phyloP scores from a whole-genome alignment of 2,797 vertebrate species.

The Cryptoblepharus egeriae region DNA sequence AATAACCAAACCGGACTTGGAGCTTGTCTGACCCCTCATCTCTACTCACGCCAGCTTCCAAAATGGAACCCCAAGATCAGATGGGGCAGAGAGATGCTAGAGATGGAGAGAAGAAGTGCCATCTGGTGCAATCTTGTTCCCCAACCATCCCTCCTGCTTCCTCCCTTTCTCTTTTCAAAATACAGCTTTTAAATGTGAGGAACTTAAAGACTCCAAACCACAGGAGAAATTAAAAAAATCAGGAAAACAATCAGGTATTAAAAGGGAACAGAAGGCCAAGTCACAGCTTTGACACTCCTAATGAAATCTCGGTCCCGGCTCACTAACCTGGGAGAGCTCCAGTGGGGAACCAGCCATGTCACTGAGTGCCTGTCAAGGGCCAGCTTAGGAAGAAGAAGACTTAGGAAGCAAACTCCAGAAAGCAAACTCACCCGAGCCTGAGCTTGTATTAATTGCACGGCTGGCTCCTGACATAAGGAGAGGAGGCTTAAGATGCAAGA shows the following conservation, averaged over 20 bases:
- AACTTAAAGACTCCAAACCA: not conserved
- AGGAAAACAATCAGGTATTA: not conserved
- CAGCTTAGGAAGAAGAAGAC: rapidly evolving
- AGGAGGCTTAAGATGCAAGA: not conserved
- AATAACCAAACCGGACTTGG: not conserved
- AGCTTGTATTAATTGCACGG: rapidly evolving
- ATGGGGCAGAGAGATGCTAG: too few relatives aligned
- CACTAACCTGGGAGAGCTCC: not conserved
- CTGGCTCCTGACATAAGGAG: not conserved
- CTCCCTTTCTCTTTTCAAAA: not conserved
- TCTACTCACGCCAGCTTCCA: not conserved
- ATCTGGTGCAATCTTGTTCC: not conserved
- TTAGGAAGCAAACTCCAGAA: rapidly evolving
- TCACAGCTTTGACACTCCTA: not conserved
- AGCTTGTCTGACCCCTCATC: not conserved
- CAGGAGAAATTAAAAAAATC: not conserved
- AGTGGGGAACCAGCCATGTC: not conserved
- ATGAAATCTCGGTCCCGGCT: not conserved
- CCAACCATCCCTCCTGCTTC: not conserved
- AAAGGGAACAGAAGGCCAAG: not conserved
- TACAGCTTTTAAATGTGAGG: not conserved
- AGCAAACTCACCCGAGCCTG: not conserved
- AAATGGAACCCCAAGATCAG: not conserved
- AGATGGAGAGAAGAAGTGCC: not conserved
- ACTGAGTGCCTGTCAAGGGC: not conserved